Conservation (phyloP, 2,888 invertebrate genomes). For the Idaea dimidiata region DNA sequence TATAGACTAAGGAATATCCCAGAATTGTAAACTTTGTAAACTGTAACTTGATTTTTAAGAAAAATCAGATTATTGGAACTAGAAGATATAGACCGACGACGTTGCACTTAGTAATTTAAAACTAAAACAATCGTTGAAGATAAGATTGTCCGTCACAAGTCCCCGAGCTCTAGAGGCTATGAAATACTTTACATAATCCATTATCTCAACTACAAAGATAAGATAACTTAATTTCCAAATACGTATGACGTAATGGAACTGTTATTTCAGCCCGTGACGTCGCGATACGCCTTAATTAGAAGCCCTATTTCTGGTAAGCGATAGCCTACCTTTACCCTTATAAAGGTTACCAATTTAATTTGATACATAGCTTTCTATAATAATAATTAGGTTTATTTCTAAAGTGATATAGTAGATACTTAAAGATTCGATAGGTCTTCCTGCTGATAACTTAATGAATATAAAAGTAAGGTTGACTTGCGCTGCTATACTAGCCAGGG, state of each 20-base stretch:
- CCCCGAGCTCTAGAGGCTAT: neutral
- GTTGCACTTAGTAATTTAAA: neutral
- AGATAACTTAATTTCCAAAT: neutral
- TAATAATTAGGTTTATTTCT: neutral
- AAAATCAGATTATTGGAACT: neutral
- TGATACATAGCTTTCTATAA: neutral
- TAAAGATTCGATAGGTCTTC: too few species aligned
- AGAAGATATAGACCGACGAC: neutral
- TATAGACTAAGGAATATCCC: too few species aligned
- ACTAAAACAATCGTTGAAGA: neutral
- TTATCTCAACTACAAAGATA: conserved; percentile 1
- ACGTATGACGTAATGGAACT: neutral
- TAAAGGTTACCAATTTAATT: neutral
- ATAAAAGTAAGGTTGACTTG: too few species aligned
- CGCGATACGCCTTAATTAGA: neutral
- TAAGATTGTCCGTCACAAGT: neutral
- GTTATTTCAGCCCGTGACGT: neutral
- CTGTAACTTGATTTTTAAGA: too few species aligned
- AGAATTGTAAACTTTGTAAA: too few species aligned
- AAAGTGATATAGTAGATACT: too few species aligned
- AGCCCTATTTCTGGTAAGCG: neutral
- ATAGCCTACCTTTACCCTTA: neutral
- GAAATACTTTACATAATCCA: neutral
- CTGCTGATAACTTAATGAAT: too few species aligned
- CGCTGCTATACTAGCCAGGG: too few species aligned